Percentiles rank a stretch among this genome's conserved stretches.
Evolutionary conservation across 2,113 vertebrate genomes (phyloP).

Genomic region (Pantherophis guttatus): DNA sequence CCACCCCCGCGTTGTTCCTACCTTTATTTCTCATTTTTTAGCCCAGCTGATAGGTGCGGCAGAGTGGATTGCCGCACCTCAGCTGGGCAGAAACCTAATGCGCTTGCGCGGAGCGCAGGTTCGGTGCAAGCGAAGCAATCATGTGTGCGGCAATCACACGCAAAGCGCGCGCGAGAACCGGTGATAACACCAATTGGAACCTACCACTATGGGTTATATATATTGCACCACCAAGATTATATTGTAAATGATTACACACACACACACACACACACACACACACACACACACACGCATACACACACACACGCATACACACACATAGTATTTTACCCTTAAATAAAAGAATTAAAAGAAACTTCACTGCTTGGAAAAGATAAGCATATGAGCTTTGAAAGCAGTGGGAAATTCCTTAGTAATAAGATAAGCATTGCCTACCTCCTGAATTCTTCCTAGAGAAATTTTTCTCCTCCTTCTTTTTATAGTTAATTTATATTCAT

Average conservation of each 20-base stretch:
- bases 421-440: not conserved
- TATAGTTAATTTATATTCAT: not conserved
- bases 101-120: too few species aligned
- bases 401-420: not conserved
- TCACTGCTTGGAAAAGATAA: not conserved
- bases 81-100: too few species aligned
- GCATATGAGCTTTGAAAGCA: not conserved
- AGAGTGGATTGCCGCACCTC: too few species aligned
- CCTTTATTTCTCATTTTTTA: too few species aligned
- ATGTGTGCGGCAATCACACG: too few species aligned
- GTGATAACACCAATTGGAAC: too few species aligned
- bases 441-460: not conserved
- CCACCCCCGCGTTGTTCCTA: too few species aligned
- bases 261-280: not conserved
- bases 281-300: too few species aligned
- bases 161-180: too few species aligned
- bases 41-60: too few species aligned
- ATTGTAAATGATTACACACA: not conserved
- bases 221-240: not conserved
- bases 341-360: not conserved
- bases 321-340: not conserved
- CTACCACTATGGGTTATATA: too few species aligned
- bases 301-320: not conserved
- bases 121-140: too few species aligned
- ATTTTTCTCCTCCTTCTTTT: not conserved